phyloP scores from a whole-genome alignment of 2,888 invertebrate genomes.

The Hemaris fuciformis region DNA sequence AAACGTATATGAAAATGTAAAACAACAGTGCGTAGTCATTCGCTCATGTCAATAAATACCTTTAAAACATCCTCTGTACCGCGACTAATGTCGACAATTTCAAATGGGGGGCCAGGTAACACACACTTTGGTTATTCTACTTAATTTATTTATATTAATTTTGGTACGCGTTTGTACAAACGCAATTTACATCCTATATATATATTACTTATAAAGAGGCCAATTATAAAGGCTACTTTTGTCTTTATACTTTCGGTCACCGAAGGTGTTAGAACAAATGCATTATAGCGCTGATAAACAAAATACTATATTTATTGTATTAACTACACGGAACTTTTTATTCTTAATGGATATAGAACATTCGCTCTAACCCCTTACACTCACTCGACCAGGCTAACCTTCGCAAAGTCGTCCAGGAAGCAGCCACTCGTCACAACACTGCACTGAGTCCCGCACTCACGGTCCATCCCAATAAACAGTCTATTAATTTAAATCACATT shows the following conservation, averaged over 20 bases:
- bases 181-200: conserved; percentile 8
- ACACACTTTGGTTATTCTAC: conserved; percentile 16
- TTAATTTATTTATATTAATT: conserved; percentile 14
- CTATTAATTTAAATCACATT: background rate
- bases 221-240: conserved; percentile 12
- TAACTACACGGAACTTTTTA: background rate
- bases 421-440: background rate
- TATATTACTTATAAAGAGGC: background rate
- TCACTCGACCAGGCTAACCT: background rate
- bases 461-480: background rate
- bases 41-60: background rate
- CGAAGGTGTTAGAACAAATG: conserved; percentile 9
- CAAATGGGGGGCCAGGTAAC: background rate
- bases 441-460: background rate
- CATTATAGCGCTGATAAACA: background rate
- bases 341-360: background rate
- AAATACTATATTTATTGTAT: conserved; percentile 6
- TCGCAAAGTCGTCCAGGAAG: background rate
- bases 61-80: background rate
- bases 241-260: conserved; percentile 1
- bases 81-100: background rate
- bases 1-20: background rate
- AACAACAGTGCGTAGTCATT: background rate
- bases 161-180: conserved; percentile 11
- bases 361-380: conserved; percentile 4